These are phyloP conservation scores for Liopterus haemorrhoidalis DNA, from an alignment of 2,888 invertebrate genomes.

Conservation along the genomic window DNA sequence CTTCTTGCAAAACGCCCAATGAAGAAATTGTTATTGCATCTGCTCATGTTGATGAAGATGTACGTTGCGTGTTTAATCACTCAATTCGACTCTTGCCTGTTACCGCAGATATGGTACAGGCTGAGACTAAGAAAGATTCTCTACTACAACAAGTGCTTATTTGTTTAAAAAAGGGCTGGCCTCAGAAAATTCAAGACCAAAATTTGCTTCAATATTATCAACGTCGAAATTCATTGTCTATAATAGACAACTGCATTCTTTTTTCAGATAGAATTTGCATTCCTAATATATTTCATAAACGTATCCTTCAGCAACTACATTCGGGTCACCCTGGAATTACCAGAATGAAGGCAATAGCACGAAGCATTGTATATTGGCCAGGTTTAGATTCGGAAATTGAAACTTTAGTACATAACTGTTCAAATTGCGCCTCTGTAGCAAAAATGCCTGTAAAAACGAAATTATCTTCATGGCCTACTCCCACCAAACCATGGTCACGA, in stretches of 20 bases:
- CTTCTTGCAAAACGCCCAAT: slow-evolving; percentile 1
- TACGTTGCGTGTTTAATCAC: not conserved
- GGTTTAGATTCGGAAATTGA: slow-evolving; percentile 33
- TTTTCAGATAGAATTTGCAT: too few species aligned
- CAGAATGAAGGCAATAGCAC: slow-evolving; percentile 34
- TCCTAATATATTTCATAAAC: too few species aligned
- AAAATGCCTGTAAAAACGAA: slow-evolving; percentile 31
- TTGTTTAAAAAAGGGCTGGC: too few species aligned
- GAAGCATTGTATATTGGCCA: slow-evolving; percentile 33
- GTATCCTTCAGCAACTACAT: too few species aligned
- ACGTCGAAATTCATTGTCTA: too few species aligned
- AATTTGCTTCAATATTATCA: too few species aligned
- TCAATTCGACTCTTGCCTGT: not conserved
- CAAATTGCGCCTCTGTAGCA: slow-evolving; percentile 30
- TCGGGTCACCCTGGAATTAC: slow-evolving; percentile 34
- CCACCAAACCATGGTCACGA: slow-evolving; percentile 37
- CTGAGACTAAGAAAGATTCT: slow-evolving; percentile 1
- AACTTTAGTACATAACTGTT: slow-evolving; percentile 7
- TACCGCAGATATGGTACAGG: not conserved
- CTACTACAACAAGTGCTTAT: too few species aligned
- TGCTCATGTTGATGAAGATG: not conserved
- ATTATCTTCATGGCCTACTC: slow-evolving; percentile 29
- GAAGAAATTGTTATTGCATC: slow-evolving; percentile 2
- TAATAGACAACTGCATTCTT: too few species aligned
- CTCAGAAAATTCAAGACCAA: too few species aligned